phyloP scores from a whole-genome alignment of 2,888 invertebrate genomes.

The Metacarcinus magister region DNA sequence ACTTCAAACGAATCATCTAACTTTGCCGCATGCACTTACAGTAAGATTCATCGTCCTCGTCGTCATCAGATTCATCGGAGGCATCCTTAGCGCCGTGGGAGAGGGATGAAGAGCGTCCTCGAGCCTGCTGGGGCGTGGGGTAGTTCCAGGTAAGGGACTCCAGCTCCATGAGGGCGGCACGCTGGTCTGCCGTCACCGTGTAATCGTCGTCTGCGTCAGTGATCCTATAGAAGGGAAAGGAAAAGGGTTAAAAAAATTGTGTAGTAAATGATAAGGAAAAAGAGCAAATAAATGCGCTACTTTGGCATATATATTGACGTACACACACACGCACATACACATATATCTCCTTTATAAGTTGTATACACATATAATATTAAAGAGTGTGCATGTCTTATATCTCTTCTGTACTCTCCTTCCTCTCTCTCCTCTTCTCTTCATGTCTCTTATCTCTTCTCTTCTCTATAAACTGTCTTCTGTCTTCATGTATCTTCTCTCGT shows the following conservation, averaged over 20 bases:
- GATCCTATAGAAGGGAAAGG: slow-evolving; percentile 58
- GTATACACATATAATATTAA: background rate
- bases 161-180: slow-evolving; percentile 79
- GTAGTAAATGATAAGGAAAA: background rate
- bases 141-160: slow-evolving; percentile 79
- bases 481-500: background rate
- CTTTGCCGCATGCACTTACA: slow-evolving; percentile 55
- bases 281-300: background rate
- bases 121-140: slow-evolving; percentile 69
- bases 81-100: slow-evolving; percentile 45
- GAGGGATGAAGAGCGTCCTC: background rate
- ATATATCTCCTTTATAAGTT: background rate
- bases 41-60: slow-evolving; percentile 75
- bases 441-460: background rate
- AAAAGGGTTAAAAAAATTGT: background rate
- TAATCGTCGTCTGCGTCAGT: slow-evolving; percentile 77
- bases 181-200: slow-evolving; percentile 76
- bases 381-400: background rate
- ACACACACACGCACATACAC: background rate
- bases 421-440: background rate
- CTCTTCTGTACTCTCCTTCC: background rate
- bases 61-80: slow-evolving; percentile 63
- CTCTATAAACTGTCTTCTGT: background rate
- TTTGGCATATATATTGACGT: background rate
- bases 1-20: too few relatives aligned